Base-by-base conservation (phyloP, 2,797 vertebrate genomes). In the Bovichtus variegatus region DNA sequence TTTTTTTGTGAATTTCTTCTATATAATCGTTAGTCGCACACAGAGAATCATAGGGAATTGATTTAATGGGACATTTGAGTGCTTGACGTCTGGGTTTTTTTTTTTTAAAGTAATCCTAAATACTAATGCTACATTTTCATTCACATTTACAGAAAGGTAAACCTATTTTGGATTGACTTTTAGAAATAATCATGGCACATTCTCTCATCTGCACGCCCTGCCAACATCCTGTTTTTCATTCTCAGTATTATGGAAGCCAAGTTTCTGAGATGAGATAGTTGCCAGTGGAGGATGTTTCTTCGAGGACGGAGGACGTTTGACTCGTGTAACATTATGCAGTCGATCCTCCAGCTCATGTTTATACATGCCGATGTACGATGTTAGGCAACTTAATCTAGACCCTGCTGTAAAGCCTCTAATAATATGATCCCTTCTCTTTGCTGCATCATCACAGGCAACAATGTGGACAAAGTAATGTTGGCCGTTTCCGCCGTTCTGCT, bases 401-500 rank as follows among this genome's bases (percentile, higher is more conserved):
- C 9, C 64, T 44, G 23, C 34, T 71, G 13, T 34, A 11, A 50
- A 57, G 49, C 40, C 40, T 21, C 50, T 12, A 27, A 71, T 46
- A 71, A 54, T 54, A 55, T 46, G 58, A 51, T 78, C 51, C 9
- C 23, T 23, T 40, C 41, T 64, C 29, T 68, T 51, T 83, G 55
- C 49, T 61, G 74, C 19, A 11, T 72, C 68, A 72, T 59, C 58
- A 43, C 12, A 36, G 49, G 50, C n/a, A n/a, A 55, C 68, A 63
- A n/a, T 57, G 13, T 63, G 72, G 31, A 61, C 59, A 65, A 65
- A 72, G 41, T 58, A 43, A 1, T 54, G 51, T 23, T 55, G n/a
- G 62, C 74, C 69, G 54, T 54, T 72, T 81, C 66, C 59, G 67
- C 74, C 34, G 13, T 76, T 82, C 55, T 47, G 1, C 53, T 53